phyloP scores from a whole-genome alignment of 2,113 vertebrate genomes.

The Pluvialis apricaria region DNA sequence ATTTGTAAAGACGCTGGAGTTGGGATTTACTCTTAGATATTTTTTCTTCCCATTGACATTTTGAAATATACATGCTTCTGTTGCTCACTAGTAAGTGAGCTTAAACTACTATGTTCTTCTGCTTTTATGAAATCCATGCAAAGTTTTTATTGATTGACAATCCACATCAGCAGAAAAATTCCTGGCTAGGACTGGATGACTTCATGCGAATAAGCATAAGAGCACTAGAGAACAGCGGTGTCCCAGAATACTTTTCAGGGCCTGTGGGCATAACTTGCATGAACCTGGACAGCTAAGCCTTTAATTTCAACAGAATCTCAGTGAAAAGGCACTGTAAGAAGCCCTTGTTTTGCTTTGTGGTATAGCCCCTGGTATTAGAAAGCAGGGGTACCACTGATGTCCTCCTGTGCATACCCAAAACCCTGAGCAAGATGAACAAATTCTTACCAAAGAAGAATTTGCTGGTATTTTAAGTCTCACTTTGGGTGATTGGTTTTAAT shows the following conservation, averaged over 20 bases:
- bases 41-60: background rate
- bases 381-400: background rate
- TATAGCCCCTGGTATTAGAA: background rate
- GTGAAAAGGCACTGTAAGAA: background rate
- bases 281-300: background rate
- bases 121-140: background rate
- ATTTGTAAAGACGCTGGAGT: background rate
- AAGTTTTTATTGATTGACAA: background rate
- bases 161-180: background rate
- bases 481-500: background rate
- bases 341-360: background rate
- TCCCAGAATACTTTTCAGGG: background rate
- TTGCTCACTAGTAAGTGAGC: background rate
- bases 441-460: background rate
- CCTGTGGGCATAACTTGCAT: background rate
- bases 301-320: background rate
- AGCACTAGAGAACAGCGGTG: background rate
- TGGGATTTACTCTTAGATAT: background rate
- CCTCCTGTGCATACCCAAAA: background rate
- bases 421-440: background rate
- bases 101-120: background rate
- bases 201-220: background rate
- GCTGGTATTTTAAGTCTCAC: background rate
- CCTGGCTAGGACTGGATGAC: background rate
- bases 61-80: background rate